These are phyloP conservation scores for Phorcus lineatus DNA, from an alignment of 2,888 invertebrate species.

Conservation along the genomic window DNA sequence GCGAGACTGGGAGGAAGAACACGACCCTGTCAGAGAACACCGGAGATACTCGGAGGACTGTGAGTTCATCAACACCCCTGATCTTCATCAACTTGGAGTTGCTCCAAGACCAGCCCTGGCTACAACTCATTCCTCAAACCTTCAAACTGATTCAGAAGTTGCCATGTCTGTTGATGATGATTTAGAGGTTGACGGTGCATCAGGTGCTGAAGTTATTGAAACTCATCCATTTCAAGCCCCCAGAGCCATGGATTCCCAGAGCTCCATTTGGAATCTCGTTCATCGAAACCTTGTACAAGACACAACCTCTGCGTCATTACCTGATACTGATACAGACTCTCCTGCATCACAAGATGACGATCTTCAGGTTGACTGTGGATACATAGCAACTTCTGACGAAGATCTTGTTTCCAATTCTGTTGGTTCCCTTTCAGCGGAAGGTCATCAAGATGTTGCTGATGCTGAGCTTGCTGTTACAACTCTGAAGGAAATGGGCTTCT, in stretches of 20 bases:
- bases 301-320: background rate
- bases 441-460: background rate
- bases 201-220: background rate
- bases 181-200: background rate
- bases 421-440: too few species aligned
- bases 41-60: background rate
- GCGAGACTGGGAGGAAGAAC: slow-evolving; percentile 17
- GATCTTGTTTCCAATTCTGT: background rate
- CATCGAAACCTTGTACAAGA: too few species aligned
- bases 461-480: background rate
- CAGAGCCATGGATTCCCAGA: too few species aligned
- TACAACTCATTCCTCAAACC: background rate
- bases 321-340: background rate
- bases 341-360: background rate
- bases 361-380: background rate
- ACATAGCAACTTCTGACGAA: too few species aligned
- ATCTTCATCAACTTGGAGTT: slow-evolving; percentile 1
- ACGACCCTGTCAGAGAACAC: slow-evolving; percentile 9
- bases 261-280: too few species aligned
- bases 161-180: background rate
- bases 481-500: background rate
- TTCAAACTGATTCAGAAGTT: background rate
- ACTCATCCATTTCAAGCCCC: too few species aligned
- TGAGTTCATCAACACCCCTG: background rate
- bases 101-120: background rate